A percentile compares a stretch with the other conserved stretches of the same genome.
phyloP scores from a whole-genome alignment of 37 sponge, comb jelly and placozoan genomes.

The Chondrosia reniformis region DNA sequence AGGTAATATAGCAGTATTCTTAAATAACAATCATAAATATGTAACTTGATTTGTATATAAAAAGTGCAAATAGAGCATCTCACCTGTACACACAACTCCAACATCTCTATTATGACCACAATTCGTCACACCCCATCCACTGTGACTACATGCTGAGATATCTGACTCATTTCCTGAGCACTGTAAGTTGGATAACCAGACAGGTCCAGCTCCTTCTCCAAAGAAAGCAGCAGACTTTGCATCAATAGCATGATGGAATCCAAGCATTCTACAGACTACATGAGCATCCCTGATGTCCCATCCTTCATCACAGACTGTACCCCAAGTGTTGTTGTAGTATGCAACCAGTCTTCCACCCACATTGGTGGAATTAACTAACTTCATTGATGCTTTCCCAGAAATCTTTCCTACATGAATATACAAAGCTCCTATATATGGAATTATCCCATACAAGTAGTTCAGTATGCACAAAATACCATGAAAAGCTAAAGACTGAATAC shows the following conservation, averaged over 20 bases:
- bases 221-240: neutral
- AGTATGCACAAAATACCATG: too few species aligned
- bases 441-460: too few species aligned
- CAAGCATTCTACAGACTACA: neutral
- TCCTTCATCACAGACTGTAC: neutral
- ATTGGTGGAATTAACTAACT: too few species aligned
- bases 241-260: neutral
- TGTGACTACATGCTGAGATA: neutral
- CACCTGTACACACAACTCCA: neutral
- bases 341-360: conserved; percentile 1
- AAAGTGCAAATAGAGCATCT: too few species aligned
- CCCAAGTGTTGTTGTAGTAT: neutral
- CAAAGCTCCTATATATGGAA: too few species aligned
- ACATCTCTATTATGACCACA: neutral
- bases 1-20: too few species aligned
- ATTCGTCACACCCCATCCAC: neutral
- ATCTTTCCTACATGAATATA: too few species aligned
- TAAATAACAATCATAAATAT: too few species aligned
- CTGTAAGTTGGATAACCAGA: neutral
- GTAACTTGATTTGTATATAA: too few species aligned
- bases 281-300: neutral
- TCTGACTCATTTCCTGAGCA: neutral
- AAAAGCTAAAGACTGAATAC: too few species aligned
- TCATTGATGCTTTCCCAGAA: too few species aligned
- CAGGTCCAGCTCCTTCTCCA: neutral